Evolutionary conservation across 2,797 vertebrate genomes (phyloP).

Genomic region (Naso thynnoides): DNA sequence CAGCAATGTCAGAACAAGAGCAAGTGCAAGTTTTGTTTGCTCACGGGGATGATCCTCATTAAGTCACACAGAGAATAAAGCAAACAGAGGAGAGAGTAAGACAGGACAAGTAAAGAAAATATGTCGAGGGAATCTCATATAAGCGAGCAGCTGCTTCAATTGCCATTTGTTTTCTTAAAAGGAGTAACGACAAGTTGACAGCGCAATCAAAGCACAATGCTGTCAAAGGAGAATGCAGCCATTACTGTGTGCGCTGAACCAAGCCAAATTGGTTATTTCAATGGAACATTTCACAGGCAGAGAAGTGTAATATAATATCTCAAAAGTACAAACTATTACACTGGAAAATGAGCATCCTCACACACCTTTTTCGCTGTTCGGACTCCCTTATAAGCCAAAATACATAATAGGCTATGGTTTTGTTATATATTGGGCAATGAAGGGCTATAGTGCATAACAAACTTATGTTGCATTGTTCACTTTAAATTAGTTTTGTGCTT

Average conservation of each 20-base stretch:
- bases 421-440: background rate
- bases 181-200: conserved; percentile 47
- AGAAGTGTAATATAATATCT: conserved; percentile 24
- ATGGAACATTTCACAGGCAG: conserved; percentile 22
- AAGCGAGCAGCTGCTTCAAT: conserved; percentile 35
- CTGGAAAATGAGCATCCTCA: background rate
- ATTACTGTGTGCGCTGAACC: conserved; percentile 44
- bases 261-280: conserved; percentile 54
- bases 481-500: background rate
- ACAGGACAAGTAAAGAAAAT: background rate
- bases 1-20: conserved; percentile 43
- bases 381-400: background rate
- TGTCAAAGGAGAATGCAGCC: conserved; percentile 21
- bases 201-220: conserved; percentile 56
- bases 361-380: background rate
- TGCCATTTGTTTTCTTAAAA: conserved; percentile 54
- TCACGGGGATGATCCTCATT: conserved; percentile 46
- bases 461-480: background rate
- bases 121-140: conserved; percentile 14
- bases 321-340: conserved; percentile 21
- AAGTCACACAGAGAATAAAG: conserved; percentile 28
- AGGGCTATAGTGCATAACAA: background rate
- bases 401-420: background rate
- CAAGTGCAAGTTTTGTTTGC: conserved; percentile 23
- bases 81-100: conserved; percentile 23